Percentiles rank a stretch among this genome's conserved stretches.
These are phyloP conservation scores for Sorex araneus DNA, from an alignment of 2,113 vertebrate genomes.

Conservation along the genomic window DNA sequence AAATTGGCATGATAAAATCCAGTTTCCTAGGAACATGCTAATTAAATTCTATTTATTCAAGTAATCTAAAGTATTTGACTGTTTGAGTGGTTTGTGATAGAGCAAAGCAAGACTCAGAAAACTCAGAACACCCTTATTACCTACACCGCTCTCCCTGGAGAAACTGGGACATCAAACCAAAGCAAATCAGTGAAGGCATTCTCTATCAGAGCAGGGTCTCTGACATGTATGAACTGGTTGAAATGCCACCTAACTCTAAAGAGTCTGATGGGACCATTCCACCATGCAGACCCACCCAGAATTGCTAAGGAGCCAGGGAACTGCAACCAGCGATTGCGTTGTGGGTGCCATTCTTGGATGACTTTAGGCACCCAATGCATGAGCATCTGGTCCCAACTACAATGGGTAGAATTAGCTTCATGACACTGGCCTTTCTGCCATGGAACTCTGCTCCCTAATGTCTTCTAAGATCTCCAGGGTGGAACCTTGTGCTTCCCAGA, in stretches of 20 bases:
- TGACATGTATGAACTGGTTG: not conserved
- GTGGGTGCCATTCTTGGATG: no score
- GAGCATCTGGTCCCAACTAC: no score
- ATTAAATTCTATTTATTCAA: conserved; percentile 52
- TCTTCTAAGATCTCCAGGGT: rapidly evolving
- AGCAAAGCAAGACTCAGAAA: not conserved
- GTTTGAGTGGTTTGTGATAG: not conserved
- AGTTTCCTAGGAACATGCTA: conserved; percentile 44
- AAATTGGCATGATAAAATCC: not conserved
- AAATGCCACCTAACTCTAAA: not conserved
- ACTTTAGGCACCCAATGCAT: no score
- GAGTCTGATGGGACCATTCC: not conserved
- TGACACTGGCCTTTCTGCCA: not conserved
- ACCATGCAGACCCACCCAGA: not conserved
- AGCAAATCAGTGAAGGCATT: not conserved
- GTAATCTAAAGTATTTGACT: conserved; percentile 24
- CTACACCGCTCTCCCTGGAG: not conserved
- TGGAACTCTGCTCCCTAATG: rapidly evolving
- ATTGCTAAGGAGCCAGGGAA: not conserved
- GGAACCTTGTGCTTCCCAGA: rapidly evolving
- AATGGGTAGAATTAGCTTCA: not conserved
- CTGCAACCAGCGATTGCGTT: no score
- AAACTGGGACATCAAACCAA: not conserved
- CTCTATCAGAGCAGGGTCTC: not conserved
- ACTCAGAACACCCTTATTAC: rapidly evolving